Percentiles rank a stretch among this genome's conserved stretches.
Conservation (phyloP, 2,888 invertebrate genomes). For the Dexiosoma caninum region DNA sequence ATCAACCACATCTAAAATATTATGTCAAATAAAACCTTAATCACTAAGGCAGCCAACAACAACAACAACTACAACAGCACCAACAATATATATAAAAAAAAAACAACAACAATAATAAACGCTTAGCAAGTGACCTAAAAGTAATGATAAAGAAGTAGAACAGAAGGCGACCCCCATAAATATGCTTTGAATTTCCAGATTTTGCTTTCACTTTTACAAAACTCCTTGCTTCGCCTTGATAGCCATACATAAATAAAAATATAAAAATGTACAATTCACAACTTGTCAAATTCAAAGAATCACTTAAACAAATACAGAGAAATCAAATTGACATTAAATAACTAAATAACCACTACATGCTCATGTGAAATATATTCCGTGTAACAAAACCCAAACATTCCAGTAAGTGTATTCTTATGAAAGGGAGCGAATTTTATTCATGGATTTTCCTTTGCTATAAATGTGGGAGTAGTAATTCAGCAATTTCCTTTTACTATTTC, state of each 20-base stretch:
- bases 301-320: not conserved
- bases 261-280: too few species aligned
- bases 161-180: slow-evolving; percentile 10
- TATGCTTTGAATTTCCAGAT: slow-evolving; percentile 26
- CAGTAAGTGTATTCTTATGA: too few species aligned
- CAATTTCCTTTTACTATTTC: too few species aligned
- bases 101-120: slow-evolving; percentile 7
- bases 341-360: slow-evolving; percentile 25
- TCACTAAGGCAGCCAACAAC: slow-evolving; percentile 46
- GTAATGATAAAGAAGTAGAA: slow-evolving; percentile 25
- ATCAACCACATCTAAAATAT: slow-evolving; percentile 31
- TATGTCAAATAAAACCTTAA: slow-evolving; percentile 49
- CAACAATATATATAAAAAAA: not conserved
- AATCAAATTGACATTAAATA: slow-evolving; percentile 36
- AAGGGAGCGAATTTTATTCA: too few species aligned
- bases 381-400: not conserved
- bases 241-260: not conserved
- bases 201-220: slow-evolving; percentile 1
- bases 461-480: too few species aligned
- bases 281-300: not conserved
- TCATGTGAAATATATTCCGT: slow-evolving; percentile 15
- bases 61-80: slow-evolving; percentile 1
- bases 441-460: too few species aligned
- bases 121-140: slow-evolving; percentile 45
- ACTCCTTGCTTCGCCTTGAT: not conserved